Base-by-base conservation (phyloP, 1,140 invertebrate species). In the Mylabris phalerata region DNA sequence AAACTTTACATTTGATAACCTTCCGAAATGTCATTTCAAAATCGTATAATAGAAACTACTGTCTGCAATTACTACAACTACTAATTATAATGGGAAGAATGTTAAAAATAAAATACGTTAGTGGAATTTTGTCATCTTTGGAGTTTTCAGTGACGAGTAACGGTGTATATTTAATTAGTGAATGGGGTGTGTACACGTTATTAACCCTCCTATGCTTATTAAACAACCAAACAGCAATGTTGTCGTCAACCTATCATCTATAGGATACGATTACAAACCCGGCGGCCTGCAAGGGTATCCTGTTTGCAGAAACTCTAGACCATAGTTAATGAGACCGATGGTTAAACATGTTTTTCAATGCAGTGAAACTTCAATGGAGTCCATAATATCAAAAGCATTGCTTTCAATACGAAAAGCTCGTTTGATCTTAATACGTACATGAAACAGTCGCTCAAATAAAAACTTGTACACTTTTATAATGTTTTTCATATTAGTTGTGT, bases 311-410 rank as follows among this genome's bases (percentile, higher is more conserved):
- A 64, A 64, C 50, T 61, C 54, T 64, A 64, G 60, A 64, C 59
- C 57, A 50, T 46, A 60, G 62, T 66, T 67, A 67, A 67, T 64
- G 62, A 67, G 65, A 64, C 65, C 54, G 62, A 60, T 60, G 65
- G 62, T 64, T 67, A 64, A 64, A 67, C 58, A 67, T 67, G 60
- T 67, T 67, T 65, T 64, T 65, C 48, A 65, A 65, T 65, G 60
- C 63, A 50, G 44, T 52, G 50, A 55, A 59, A 51, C 59, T 64
- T 59, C 59, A 61, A 67, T 64, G 57, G 64, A 64, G 57, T 64
- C 60, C 62, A 61, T 64, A 4, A 32, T 32, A 60, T 67, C 60
- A 67, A 64, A 67, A 64, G 65, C 62, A 60, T 32, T 55, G 58
- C 60, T 64, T 60, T 63, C 65, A 67, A 65, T 65, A 51, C 61